These are phyloP conservation scores for Caenorhabditis sp. DNA, from an alignment of 2,888 invertebrate genomes.

Conservation along the genomic window DNA sequence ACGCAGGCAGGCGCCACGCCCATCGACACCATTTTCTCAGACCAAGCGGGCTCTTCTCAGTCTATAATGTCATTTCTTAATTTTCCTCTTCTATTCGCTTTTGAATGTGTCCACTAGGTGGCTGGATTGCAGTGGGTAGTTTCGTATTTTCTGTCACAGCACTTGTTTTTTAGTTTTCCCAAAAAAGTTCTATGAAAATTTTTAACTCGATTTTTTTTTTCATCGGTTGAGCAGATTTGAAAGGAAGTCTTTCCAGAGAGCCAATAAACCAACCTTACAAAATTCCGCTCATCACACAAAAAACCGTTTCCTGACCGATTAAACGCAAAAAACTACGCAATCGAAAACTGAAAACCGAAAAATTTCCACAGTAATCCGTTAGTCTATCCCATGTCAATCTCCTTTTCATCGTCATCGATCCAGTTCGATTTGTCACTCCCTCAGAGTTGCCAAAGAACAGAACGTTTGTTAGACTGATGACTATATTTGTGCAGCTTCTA, in stretches of 20 bases:
- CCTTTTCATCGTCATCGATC: background rate
- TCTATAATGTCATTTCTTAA: too few species aligned
- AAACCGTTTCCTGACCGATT: background rate
- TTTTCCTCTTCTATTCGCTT: too few species aligned
- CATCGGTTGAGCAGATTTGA: too few species aligned
- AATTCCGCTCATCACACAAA: background rate
- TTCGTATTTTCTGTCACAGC: too few species aligned
- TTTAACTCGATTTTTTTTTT: too few species aligned
- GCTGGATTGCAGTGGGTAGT: too few species aligned
- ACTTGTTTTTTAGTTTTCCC: too few species aligned
- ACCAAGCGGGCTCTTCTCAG: too few species aligned
- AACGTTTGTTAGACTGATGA: conserved; percentile 17
- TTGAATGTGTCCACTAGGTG: too few species aligned
- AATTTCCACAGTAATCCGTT: background rate
- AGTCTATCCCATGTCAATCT: background rate
- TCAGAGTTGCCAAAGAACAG: conserved; percentile 21
- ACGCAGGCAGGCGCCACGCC: too few species aligned
- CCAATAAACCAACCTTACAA: background rate
- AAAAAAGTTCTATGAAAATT: too few species aligned
- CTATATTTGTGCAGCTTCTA: conserved; percentile 24
- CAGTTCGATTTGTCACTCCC: background rate
- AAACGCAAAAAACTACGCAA: background rate
- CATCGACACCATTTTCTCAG: too few species aligned
- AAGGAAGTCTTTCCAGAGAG: background rate
- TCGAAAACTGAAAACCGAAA: background rate